A percentile compares a stretch with the other conserved stretches of the same genome.
Conservation (phyloP, 2,113 vertebrate genomes). For the Malurus elegans region DNA sequence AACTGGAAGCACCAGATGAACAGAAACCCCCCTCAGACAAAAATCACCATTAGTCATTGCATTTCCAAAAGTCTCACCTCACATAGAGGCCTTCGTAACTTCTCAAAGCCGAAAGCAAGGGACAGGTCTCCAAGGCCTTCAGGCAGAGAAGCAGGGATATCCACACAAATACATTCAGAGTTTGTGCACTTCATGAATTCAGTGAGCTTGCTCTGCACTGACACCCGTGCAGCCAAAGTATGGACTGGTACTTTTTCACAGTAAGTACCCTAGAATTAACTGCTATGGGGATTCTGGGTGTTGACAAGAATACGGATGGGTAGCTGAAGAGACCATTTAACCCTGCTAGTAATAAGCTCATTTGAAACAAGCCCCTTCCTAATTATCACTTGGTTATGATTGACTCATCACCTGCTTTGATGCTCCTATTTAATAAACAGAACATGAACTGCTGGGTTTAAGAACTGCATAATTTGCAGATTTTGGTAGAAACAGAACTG, state of each 20-base stretch:
- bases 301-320: background rate
- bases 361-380: slow-evolving; percentile 38
- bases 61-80: background rate
- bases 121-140: background rate
- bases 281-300: background rate
- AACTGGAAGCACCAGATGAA: background rate
- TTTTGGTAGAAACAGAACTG: background rate
- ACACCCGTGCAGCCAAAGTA: background rate
- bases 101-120: background rate
- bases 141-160: background rate
- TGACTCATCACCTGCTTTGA: slow-evolving; percentile 36
- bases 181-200: background rate
- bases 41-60: accelerated
- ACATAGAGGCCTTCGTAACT: background rate
- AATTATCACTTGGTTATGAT: slow-evolving; percentile 55
- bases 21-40: background rate
- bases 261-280: background rate
- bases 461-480: background rate
- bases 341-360: slow-evolving; percentile 18
- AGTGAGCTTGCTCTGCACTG: background rate
- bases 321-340: slow-evolving; percentile 55
- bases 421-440: slow-evolving; percentile 37
- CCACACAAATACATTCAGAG: background rate
- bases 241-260: background rate
- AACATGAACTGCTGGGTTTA: slow-evolving; percentile 4